Percentiles rank a stretch among this genome's conserved stretches.
These are phyloP conservation scores for Platorchestia sp. DNA, from an alignment of 1,140 invertebrate genomes.

Conservation along the genomic window DNA sequence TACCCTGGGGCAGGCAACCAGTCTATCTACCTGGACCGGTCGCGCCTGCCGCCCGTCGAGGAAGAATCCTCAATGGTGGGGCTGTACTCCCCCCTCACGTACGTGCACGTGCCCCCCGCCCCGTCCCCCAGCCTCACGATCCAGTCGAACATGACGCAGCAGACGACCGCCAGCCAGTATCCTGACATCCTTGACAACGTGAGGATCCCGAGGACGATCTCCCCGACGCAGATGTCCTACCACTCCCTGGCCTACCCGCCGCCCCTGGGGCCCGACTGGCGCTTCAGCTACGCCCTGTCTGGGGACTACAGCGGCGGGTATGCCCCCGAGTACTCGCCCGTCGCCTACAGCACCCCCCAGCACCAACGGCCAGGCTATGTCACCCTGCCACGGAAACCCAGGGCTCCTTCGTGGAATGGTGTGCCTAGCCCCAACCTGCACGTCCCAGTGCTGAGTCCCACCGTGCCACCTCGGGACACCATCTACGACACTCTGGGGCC, in stretches of 20 bases:
- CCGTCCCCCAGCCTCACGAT: conserved; percentile 48
- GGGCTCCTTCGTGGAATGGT: conserved; percentile 81
- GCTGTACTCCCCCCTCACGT: conserved; percentile 57
- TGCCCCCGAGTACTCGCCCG: conserved; percentile 46
- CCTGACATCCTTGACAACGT: conserved; percentile 86
- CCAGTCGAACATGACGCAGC: conserved; percentile 29
- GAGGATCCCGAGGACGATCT: conserved; percentile 76
- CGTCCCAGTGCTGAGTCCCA: conserved; percentile 69
- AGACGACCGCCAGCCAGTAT: conserved; percentile 77
- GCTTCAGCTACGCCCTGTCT: conserved; percentile 61
- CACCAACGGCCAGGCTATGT: conserved; percentile 77
- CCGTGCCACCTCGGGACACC: conserved; percentile 74
- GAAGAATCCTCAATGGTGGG: conserved; percentile 60
- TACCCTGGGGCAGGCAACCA: conserved; percentile 59
- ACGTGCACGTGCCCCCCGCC: conserved; percentile 44
- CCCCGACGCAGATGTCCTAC: conserved; percentile 64
- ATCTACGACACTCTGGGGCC: conserved; percentile 92
- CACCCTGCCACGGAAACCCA: conserved; percentile 81
- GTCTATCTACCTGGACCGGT: conserved; percentile 34
- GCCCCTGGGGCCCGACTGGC: conserved; percentile 59
- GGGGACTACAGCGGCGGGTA: conserved; percentile 19
- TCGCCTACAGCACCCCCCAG: conserved; percentile 74
- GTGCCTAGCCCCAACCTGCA: conserved; percentile 62
- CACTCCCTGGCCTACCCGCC: conserved; percentile 59
- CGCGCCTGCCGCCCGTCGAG: conserved; percentile 62